Evolutionary conservation across 2,888 invertebrate genomes (phyloP), one percentile per base, ranked within the genome.

Genomic region (Prenolepis imparis): DNA sequence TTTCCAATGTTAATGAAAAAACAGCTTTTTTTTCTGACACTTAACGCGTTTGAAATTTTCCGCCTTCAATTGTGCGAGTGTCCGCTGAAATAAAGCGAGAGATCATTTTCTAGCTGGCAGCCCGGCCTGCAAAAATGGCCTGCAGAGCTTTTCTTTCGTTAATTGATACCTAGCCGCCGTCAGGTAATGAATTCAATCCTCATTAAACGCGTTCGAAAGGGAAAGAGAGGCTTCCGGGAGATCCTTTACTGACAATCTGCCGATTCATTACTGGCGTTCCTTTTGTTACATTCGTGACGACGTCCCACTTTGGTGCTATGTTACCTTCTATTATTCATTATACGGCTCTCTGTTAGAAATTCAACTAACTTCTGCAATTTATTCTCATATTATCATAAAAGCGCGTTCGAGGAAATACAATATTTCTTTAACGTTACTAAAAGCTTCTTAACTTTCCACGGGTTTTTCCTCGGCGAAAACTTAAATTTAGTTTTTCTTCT

Each of bases 91-190:
- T 18, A 55, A 4, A 32, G 39, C 11, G 57, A 44, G 44, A 44
- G 36, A 21, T 72, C 12, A 57, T 59, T 52, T 52, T 28, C 41
- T 41, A 24, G 36, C 18, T 39, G 55, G n/a, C 57, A 72, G 24
- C 1, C 21, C 18, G 52, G 75, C 8, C 59, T 85, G 41, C 59
- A 15, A 74, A 63, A 80, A 41, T 70, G 66, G 57, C 64, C 70
- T 18, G 44, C 21, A 18, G 24, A 21, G 21, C 18, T 72, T 77
- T 86, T 85, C 74, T 59, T 68, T 41, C 61, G 73, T 86, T 88
- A 87, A 88, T 87, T 87, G 82, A 83, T 87, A 84, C 59, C 83
- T 80, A 86, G 74, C 59, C 24, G 61, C 32, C 57, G 41, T 74
- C 63, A 32, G 39, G 52, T 83, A 84, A 86, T 75, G 84, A 74